Conservation (phyloP, 2,797 vertebrate species). For the Sebastes matsubarae region DNA sequence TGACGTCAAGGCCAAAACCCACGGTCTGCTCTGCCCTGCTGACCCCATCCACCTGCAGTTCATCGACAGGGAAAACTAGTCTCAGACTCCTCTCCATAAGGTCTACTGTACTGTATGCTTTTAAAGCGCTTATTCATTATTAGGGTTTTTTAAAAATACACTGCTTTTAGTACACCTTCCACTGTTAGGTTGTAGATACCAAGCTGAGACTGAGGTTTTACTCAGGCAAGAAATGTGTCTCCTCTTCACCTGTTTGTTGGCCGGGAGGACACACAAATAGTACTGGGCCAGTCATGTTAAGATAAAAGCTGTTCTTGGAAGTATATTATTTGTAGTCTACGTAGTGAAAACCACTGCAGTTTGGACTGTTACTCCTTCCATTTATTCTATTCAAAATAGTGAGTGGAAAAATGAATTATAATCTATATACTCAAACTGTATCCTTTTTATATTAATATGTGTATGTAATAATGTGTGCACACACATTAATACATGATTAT, state of each 20-base stretch:
- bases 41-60: slow-evolving; percentile 87
- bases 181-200: slow-evolving; percentile 16
- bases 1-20: slow-evolving; percentile 87
- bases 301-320: slow-evolving; percentile 19
- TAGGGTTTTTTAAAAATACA: slow-evolving; percentile 7
- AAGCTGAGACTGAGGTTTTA: slow-evolving; percentile 50
- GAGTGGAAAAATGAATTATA: not conserved
- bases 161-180: slow-evolving; percentile 27
- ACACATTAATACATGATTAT: not conserved
- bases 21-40: slow-evolving; percentile 88
- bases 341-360: slow-evolving; percentile 8
- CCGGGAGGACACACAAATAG: slow-evolving; percentile 4
- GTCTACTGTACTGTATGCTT: slow-evolving; percentile 28
- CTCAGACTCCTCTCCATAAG: not conserved
- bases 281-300: slow-evolving; percentile 19
- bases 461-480: not conserved
- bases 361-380: slow-evolving; percentile 11
- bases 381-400: slow-evolving; percentile 32
- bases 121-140: slow-evolving; percentile 7
- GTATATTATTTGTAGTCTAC: slow-evolving; percentile 17
- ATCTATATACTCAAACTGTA: not conserved
- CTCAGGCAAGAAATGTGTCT: slow-evolving; percentile 43
- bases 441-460: not conserved
- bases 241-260: not conserved
- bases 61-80: slow-evolving; percentile 75